A percentile compares a stretch with the other conserved stretches of the same genome.
phyloP scores from a whole-genome alignment of 2,113 vertebrate genomes.

The Anser brachyrhynchus region DNA sequence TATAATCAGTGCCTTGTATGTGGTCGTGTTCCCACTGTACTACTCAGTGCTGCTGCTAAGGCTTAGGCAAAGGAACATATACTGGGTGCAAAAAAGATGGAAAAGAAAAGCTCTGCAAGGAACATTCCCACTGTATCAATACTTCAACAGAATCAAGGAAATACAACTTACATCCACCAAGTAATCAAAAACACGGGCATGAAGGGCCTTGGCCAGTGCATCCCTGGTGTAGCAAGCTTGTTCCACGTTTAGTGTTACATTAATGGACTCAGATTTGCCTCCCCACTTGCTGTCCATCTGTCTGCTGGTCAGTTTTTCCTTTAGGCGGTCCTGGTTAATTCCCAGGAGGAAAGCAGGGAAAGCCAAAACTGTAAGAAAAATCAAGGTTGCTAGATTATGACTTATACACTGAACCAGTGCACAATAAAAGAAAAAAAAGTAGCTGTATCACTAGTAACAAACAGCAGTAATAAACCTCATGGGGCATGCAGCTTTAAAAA shows the following conservation, averaged over 20 bases:
- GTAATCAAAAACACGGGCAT: constrained; percentile 92
- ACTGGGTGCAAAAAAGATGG: not conserved
- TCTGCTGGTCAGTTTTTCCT: constrained; percentile 95
- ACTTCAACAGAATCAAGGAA: not conserved
- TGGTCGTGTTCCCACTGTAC: not conserved
- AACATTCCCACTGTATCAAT: not conserved
- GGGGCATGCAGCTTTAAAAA: not conserved
- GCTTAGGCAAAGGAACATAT: not conserved
- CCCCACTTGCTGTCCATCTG: constrained; percentile 99
- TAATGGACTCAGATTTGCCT: constrained; percentile 90
- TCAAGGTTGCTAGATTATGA: not conserved
- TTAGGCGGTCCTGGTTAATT: constrained; percentile 90
- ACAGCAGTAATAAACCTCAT: not conserved
- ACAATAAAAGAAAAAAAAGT: not conserved
- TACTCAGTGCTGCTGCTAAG: not conserved
- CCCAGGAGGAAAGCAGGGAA: constrained; percentile 96
- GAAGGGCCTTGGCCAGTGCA: constrained; percentile 94
- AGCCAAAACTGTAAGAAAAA: constrained; percentile 85
- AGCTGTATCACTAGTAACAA: not conserved
- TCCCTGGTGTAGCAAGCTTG: constrained; percentile 96
- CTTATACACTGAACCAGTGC: not conserved
- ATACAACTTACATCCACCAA: constrained; percentile 88
- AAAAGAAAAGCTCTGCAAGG: not conserved
- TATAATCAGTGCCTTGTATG: not conserved
- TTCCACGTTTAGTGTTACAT: constrained; percentile 96